Percentiles rank a stretch among this genome's conserved stretches.
Conservation (phyloP, 2,797 vertebrate genomes). For the Falco cherrug region DNA sequence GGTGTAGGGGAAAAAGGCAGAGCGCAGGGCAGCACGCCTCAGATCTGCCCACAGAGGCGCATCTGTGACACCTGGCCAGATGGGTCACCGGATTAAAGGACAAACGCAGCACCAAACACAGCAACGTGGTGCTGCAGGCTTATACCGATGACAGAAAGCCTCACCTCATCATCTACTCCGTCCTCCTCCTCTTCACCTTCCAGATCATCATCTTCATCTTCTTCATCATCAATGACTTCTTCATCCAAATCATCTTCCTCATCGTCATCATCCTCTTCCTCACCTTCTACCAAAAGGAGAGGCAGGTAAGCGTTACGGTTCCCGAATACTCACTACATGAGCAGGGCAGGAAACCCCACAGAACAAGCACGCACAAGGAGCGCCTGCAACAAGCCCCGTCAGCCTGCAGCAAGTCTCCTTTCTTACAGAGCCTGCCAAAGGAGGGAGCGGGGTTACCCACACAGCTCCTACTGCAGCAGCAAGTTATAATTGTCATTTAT, state of each 20-base stretch:
- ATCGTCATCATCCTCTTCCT: constrained; percentile 73
- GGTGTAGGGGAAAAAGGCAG: not conserved
- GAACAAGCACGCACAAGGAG: not conserved
- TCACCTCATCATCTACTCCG: constrained; percentile 74
- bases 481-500: not conserved
- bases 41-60: not conserved
- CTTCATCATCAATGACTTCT: constrained; percentile 63
- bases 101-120: rapidly evolving
- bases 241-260: constrained; percentile 74
- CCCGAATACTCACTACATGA: rapidly evolving
- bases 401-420: not conserved
- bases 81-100: not conserved
- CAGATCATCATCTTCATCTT: constrained; percentile 71
- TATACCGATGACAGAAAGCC: not conserved
- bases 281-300: constrained; percentile 60
- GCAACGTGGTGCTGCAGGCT: too few relatives aligned
- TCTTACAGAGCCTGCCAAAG: not conserved
- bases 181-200: constrained; percentile 75
- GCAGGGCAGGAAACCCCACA: not conserved
- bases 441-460: not conserved
- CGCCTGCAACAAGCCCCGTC: not conserved
- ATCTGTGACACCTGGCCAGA: not conserved
- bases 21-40: rapidly evolving
- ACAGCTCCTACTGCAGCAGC: rapidly evolving
- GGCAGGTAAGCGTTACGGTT: not conserved